Evolutionary conservation across 2,888 invertebrate genomes (phyloP).

Genomic region (Lepetodrilus schrolli): DNA sequence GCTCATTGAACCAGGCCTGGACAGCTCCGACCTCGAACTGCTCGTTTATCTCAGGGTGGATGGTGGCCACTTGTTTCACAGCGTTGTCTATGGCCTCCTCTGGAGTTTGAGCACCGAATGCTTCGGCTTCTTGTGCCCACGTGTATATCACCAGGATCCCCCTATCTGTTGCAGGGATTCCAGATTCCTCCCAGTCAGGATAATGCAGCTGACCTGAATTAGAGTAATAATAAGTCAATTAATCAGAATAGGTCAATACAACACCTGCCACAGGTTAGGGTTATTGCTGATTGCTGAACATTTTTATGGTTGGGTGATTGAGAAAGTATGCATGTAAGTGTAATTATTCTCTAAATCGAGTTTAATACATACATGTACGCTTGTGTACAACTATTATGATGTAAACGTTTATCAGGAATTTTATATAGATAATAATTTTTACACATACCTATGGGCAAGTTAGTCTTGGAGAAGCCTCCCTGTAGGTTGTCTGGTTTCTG

Average conservation of each 20-base stretch:
- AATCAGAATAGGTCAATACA: too few relatives aligned
- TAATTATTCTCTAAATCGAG: too few relatives aligned
- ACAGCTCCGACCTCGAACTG: constrained; percentile 44
- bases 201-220: constrained; percentile 32
- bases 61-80: constrained; percentile 36
- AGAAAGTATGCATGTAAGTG: too few relatives aligned
- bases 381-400: background rate
- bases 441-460: constrained; percentile 36
- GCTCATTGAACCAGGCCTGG: constrained; percentile 43
- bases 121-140: constrained; percentile 38
- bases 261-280: too few relatives aligned
- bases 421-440: too few relatives aligned
- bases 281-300: too few relatives aligned
- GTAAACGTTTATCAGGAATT: too few relatives aligned
- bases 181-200: constrained; percentile 31
- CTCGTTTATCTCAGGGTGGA: constrained; percentile 39
- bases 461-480: constrained; percentile 37
- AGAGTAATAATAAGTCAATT: too few relatives aligned
- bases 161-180: constrained; percentile 26
- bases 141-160: constrained; percentile 41
- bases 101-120: constrained; percentile 34
- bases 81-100: constrained; percentile 38
- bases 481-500: constrained; percentile 34
- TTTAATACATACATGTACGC: too few relatives aligned
- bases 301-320: too few relatives aligned